Conservation (phyloP, 2,113 vertebrate species). For the Myotis yumanensis region DNA sequence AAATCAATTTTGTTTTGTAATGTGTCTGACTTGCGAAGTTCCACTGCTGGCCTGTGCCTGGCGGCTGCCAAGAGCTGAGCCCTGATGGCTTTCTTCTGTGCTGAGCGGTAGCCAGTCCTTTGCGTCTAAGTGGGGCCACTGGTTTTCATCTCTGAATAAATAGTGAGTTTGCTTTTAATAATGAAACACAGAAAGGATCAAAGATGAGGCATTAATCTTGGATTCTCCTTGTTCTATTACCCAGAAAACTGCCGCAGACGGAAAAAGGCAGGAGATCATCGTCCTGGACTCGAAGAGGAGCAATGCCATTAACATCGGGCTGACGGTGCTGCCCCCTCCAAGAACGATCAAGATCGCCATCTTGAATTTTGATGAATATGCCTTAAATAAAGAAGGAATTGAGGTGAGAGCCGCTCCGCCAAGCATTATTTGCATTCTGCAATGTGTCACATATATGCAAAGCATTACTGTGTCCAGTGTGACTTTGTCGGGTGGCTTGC, state of each 20-base stretch:
- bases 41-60: constrained; percentile 38
- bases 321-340: constrained; percentile 97
- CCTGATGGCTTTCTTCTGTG: constrained; percentile 36
- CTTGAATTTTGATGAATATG: constrained; percentile 98
- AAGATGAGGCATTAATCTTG: constrained; percentile 61
- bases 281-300: constrained; percentile 98
- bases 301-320: constrained; percentile 97
- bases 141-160: constrained; percentile 57
- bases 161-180: constrained; percentile 45
- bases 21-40: constrained; percentile 68
- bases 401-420: constrained; percentile 87
- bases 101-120: constrained; percentile 61
- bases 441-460: background rate
- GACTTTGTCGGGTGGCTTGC: background rate
- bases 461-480: background rate
- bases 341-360: constrained; percentile 99
- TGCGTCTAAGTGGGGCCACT: background rate
- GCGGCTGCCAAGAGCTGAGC: constrained; percentile 4
- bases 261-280: constrained; percentile 97
- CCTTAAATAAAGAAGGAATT: constrained; percentile 99
- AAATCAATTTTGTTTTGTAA: constrained; percentile 73
- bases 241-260: constrained; percentile 96
- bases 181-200: background rate
- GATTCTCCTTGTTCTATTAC: constrained; percentile 71
- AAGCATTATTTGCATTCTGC: background rate